phyloP scores from a whole-genome alignment of 1,140 invertebrate genomes.

The Aphis gossypii region DNA sequence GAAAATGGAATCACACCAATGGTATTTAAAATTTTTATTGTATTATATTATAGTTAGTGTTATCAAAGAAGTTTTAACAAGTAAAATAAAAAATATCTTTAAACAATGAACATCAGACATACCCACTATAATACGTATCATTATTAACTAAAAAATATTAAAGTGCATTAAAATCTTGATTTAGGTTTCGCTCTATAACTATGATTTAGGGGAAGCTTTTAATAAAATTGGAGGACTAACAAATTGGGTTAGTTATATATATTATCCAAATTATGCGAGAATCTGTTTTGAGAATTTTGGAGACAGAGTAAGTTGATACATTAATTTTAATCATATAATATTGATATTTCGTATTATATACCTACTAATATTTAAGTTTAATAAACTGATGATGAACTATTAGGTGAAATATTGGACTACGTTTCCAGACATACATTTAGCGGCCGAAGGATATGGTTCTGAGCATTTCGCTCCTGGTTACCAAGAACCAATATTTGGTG shows the following conservation, averaged over 20 bases:
- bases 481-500: background rate
- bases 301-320: background rate
- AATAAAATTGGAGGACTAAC: background rate
- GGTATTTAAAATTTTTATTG: no score
- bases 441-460: background rate
- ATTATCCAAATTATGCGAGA: background rate
- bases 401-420: background rate
- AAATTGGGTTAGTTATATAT: background rate
- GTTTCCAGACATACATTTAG: background rate
- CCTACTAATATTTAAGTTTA: no score
- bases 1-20: background rate
- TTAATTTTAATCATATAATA: no score
- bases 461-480: background rate
- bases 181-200: background rate
- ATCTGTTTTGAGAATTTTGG: background rate
- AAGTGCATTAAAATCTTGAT: background rate
- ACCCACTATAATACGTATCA: no score
- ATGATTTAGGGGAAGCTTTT: background rate
- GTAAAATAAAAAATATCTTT: no score
- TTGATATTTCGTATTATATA: background rate
- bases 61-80: no score
- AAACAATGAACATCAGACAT: no score
- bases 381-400: background rate
- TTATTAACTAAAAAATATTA: background rate
- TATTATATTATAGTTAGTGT: no score